These are phyloP conservation scores for Corapipo altera DNA, from an alignment of 2,113 vertebrate species.

Conservation along the genomic window DNA sequence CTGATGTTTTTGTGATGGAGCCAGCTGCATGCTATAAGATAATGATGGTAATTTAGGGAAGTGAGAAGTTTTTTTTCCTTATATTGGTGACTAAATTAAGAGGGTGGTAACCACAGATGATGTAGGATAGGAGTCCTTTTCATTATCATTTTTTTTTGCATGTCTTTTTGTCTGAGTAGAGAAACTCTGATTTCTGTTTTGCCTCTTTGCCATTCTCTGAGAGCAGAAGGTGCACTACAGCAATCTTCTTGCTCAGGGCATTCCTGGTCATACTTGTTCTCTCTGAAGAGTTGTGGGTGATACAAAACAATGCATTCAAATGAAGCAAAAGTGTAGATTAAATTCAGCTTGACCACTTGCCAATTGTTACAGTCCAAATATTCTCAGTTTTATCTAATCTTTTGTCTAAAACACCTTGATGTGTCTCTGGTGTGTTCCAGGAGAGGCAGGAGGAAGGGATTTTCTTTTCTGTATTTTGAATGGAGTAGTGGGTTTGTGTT, in stretches of 20 bases:
- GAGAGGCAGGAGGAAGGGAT: not conserved
- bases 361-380: not conserved
- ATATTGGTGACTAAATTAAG: not conserved
- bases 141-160: not conserved
- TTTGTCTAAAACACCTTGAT: not conserved
- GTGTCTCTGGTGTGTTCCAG: not conserved
- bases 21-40: not conserved
- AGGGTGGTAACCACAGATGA: not conserved
- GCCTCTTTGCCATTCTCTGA: not conserved
- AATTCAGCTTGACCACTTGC: not conserved
- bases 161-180: not conserved
- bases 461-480: not conserved
- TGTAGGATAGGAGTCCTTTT: not conserved
- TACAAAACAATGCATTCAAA: not conserved
- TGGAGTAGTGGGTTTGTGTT: not conserved
- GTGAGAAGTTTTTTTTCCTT: not conserved
- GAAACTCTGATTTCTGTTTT: not conserved
- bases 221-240: not conserved
- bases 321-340: not conserved
- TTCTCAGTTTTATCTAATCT: not conserved
- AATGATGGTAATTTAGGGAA: not conserved
- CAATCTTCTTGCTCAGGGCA: not conserved
- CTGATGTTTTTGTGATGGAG: not conserved
- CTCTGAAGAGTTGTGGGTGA: not conserved
- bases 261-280: not conserved